phyloP scores from a whole-genome alignment of 1,140 invertebrate genomes.

The Lepeophtheirus salmonis region DNA sequence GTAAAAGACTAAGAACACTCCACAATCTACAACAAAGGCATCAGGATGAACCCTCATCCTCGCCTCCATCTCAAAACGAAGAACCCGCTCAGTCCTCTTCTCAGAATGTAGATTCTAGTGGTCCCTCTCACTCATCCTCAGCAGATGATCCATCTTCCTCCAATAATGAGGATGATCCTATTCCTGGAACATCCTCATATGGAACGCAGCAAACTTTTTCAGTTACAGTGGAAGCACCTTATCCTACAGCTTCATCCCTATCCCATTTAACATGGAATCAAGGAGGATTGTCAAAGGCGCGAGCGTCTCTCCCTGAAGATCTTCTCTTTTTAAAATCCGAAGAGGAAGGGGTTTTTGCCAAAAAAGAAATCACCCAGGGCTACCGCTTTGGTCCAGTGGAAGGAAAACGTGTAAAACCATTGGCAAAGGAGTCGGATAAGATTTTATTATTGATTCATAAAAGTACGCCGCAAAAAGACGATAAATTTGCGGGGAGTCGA shows the following conservation, averaged over 20 bases:
- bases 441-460: conserved; percentile 20
- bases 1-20: conserved; percentile 9
- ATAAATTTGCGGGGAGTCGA: conserved; percentile 29
- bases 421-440: conserved; percentile 28
- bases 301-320: background rate
- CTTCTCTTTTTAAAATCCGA: background rate
- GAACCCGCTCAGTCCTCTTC: background rate
- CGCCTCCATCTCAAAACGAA: background rate
- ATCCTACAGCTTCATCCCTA: conserved; percentile 35
- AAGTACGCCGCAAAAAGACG: conserved; percentile 25
- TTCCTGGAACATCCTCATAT: background rate
- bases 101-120: background rate
- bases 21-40: conserved; percentile 7
- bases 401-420: conserved; percentile 30
- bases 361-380: conserved; percentile 42
- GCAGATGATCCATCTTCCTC: background rate
- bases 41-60: background rate
- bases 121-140: too few species aligned
- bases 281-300: background rate
- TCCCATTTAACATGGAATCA: background rate
- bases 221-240: conserved; percentile 22
- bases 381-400: conserved; percentile 59
- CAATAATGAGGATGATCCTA: background rate
- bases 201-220: background rate
- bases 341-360: conserved; percentile 39